Base-by-base conservation (phyloP, 2,888 invertebrate genomes). In the Odontocolon sp. region DNA sequence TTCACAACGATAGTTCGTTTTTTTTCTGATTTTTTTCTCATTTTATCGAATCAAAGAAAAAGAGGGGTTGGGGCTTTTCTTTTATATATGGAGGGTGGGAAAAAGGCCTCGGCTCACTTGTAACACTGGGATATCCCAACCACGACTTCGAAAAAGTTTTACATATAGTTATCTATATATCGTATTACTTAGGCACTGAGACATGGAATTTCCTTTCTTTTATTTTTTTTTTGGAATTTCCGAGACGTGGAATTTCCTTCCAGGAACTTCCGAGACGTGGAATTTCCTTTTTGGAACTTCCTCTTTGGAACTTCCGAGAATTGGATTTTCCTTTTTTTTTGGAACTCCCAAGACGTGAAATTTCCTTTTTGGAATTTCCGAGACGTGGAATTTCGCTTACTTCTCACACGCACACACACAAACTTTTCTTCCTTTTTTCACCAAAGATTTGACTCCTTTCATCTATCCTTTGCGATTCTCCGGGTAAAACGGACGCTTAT, bases 101-200 rank as follows among this genome's bases (percentile, higher is more conserved):
- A 47, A 45, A 61, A 61, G 61, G 61, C 45, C 45, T 61, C 45
- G 42, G n/a, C 61, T 61, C 61, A 61, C 45, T 61, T 45, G 61
- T 31, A n/a, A 61, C 40, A 59, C 28, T 9, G 59, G 59, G 16
- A 28, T 16, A 26, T 23, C 14, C 26, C 59, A 40, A 31, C 61
- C 45, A 21, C 36, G 47, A 33, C 63, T 63, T 63, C 33, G 33
- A 54, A 36, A 33, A 50, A 72, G 2, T 63, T 56, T 45, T 8
- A 56, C 31, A 9, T 52, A 14, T 14, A 52, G 5, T 11, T 18
- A n/a, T 52, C 31, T 31, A n/a, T 52, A 40, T 23, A 61, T 84
- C 82, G 79, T 85, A 82, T 80, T 81, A 81, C 82, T 86, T 87
- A 87, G 88, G 88, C 87, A 88, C 88, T 87, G 86, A 86, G 84